Conservation (phyloP, 2,113 vertebrate genomes). For the Carassius gibelio region DNA sequence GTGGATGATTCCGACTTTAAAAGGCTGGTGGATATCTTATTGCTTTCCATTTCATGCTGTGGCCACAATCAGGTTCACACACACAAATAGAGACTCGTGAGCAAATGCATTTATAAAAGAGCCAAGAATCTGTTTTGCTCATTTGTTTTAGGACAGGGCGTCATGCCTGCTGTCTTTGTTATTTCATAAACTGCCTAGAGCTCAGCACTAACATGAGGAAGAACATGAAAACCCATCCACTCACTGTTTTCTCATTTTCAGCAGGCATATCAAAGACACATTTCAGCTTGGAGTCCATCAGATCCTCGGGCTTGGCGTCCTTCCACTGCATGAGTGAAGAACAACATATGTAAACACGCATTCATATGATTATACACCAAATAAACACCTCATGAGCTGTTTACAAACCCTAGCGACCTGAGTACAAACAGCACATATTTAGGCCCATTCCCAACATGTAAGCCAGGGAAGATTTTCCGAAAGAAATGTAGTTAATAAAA, state of each 20-base stretch:
- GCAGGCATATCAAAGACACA: conserved; percentile 96
- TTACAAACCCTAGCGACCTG: neutral
- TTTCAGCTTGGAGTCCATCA: conserved; percentile 99
- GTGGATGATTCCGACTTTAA: conserved; percentile 90
- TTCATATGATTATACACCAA: neutral
- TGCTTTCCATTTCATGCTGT: conserved; percentile 95
- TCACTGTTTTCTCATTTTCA: conserved; percentile 95
- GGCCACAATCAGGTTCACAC: conserved; percentile 39
- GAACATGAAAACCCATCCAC: conserved; percentile 42
- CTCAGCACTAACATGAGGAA: neutral
- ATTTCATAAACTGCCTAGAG: neutral
- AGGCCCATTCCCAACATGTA: neutral
- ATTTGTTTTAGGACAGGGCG: neutral
- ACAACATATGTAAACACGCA: neutral
- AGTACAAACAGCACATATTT: neutral
- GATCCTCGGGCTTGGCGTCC: conserved; percentile 96
- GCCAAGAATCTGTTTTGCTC: neutral
- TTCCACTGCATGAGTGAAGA: conserved; percentile 84
- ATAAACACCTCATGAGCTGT: neutral
- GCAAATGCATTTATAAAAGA: neutral
- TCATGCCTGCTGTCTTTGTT: neutral
- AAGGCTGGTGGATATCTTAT: conserved; percentile 89
- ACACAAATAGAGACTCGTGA: conserved; percentile 43
- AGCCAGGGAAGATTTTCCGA: neutral
- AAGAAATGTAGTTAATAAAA: neutral